These are phyloP conservation scores for Protophormia terraenovae DNA, from an alignment of 2,888 invertebrate genomes.

Conservation along the genomic window DNA sequence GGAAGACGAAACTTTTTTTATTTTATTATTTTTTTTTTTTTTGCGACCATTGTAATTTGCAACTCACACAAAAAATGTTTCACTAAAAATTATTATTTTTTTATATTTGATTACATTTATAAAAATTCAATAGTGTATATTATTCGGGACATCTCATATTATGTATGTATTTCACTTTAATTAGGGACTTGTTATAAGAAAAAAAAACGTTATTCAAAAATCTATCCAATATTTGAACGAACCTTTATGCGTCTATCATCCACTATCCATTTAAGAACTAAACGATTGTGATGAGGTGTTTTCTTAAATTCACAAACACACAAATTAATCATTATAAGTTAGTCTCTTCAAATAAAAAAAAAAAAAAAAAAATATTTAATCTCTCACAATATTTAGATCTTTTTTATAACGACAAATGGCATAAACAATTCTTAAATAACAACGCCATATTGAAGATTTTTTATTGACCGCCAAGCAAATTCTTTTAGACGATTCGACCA, in stretches of 20 bases:
- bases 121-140: too few species aligned
- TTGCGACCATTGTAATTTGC: too few species aligned
- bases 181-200: too few species aligned
- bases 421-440: slow-evolving; percentile 52
- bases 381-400: neutral
- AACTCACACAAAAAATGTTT: too few species aligned
- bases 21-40: too few species aligned
- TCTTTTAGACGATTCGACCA: slow-evolving; percentile 55
- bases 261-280: slow-evolving; percentile 54
- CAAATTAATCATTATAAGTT: slow-evolving; percentile 46
- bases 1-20: too few species aligned
- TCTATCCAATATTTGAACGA: neutral
- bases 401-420: slow-evolving; percentile 47
- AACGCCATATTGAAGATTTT: slow-evolving; percentile 52
- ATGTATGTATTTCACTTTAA: too few species aligned
- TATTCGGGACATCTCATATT: too few species aligned
- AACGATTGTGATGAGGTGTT: slow-evolving; percentile 44
- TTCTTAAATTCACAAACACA: slow-evolving; percentile 54
- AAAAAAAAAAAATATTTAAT: neutral
- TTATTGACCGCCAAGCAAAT: slow-evolving; percentile 45
- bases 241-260: slow-evolving; percentile 54
- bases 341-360: neutral
- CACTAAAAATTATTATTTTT: too few species aligned
- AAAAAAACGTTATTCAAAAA: too few species aligned
- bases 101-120: too few species aligned